phyloP scores from a whole-genome alignment of 2,888 invertebrate species.

The Brachyptera putata region DNA sequence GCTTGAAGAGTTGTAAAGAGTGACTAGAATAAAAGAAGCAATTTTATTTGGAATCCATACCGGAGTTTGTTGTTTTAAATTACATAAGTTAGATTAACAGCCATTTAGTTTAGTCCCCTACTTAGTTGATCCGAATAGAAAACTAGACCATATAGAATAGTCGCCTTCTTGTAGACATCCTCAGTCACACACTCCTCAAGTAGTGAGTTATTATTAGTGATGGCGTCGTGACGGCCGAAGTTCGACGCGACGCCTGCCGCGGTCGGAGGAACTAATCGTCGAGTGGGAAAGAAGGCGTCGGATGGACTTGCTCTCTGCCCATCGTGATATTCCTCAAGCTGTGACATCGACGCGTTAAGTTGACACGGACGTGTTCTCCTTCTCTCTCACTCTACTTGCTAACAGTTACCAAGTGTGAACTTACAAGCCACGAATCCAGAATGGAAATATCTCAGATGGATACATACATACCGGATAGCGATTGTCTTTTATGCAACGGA shows the following conservation, averaged over 20 bases:
- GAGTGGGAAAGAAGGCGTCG: background rate
- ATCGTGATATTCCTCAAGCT: background rate
- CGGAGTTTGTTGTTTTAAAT: constrained; percentile 32
- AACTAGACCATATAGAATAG: constrained; percentile 16
- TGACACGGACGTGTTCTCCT: constrained; percentile 5
- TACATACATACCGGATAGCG: background rate
- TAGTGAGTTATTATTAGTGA: background rate
- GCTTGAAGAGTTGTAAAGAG: constrained; percentile 28
- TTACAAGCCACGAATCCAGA: background rate
- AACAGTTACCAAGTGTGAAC: too few species aligned
- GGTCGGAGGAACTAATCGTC: background rate
- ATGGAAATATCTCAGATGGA: constrained; percentile 31
- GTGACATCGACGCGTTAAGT: constrained; percentile 1
- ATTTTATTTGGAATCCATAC: constrained; percentile 31
- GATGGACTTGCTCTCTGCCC: too few species aligned
- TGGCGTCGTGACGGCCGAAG: background rate
- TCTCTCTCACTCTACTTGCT: background rate
- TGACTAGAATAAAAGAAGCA: constrained; percentile 32
- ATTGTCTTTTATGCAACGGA: background rate
- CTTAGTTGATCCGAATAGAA: background rate
- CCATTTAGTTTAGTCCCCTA: constrained; percentile 8
- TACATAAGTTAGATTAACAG: constrained; percentile 4
- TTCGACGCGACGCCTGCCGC: background rate
- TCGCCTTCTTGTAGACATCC: constrained; percentile 5
- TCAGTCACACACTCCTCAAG: background rate